Percentiles rank a stretch among this genome's conserved stretches.
These are phyloP conservation scores for Bombus soroeensis DNA, from an alignment of 1,140 invertebrate genomes.

Conservation along the genomic window DNA sequence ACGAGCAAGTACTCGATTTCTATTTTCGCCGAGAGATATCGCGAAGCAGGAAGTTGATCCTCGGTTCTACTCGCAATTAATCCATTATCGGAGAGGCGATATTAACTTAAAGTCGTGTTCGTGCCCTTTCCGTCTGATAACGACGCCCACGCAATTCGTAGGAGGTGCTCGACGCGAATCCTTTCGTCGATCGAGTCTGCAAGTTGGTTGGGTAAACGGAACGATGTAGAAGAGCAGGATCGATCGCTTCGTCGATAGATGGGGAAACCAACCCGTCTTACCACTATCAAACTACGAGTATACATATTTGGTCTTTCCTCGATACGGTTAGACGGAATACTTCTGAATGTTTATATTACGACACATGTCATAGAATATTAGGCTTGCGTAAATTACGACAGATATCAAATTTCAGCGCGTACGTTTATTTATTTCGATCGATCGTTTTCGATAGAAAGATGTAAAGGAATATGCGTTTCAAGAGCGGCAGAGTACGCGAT, in stretches of 20 bases:
- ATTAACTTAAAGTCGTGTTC: conserved; percentile 3
- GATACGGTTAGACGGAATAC: not conserved
- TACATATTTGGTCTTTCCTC: too few relatives aligned
- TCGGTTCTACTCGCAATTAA: conserved; percentile 10
- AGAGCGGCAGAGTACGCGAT: too few relatives aligned
- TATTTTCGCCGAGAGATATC: not conserved
- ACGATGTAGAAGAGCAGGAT: not conserved
- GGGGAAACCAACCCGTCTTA: not conserved
- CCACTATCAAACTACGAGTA: not conserved
- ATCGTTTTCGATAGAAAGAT: too few relatives aligned
- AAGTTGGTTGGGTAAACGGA: not conserved
- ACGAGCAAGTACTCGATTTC: not conserved
- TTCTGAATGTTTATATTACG: not conserved
- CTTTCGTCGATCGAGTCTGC: not conserved
- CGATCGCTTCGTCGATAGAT: not conserved
- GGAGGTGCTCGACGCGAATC: not conserved
- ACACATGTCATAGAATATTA: too few relatives aligned
- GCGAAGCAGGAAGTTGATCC: not conserved
- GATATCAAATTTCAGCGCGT: too few relatives aligned
- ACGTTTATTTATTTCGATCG: too few relatives aligned
- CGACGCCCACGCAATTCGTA: not conserved
- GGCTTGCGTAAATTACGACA: too few relatives aligned
- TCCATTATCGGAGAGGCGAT: conserved; percentile 8
- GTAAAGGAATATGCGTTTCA: too few relatives aligned
- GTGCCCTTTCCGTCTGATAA: conserved; percentile 2